Evolutionary conservation across 1,140 invertebrate species (phyloP), one percentile per base, ranked within the genome.

Genomic region (Drosophila bocki): DNA sequence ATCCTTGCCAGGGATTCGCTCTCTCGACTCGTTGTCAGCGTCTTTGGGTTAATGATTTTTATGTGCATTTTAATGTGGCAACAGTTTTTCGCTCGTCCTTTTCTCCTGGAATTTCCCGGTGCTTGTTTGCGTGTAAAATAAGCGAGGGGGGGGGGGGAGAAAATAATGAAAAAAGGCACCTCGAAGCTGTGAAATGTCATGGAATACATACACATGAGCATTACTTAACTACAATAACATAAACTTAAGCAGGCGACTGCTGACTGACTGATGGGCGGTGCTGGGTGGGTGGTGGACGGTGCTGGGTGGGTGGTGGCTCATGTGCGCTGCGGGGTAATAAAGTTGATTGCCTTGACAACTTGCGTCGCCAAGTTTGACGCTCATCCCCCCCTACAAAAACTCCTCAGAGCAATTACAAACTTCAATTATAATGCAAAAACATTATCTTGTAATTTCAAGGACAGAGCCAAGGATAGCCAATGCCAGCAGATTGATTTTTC

Each of bases 21-120:
- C 5, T 9, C 26, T 15, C 64, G 8, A 19, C 68, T 48, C 53
- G 70, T 72, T 72, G 70, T 72, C 70, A 72, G 45, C 53, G 37
- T 72, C 70, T 72, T 70, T 78, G 64, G 75, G 75, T 78, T 78
- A 78, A 78, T 78, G 75, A 78, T 78, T 78, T 78, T 78, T 70
- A 78, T 78, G 75, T 78, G 75, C 75, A 78, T 78, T 78, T 78
- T 78, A 78, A 78, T 78, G 75, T 63, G 75, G 42, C 63, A 77
- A 77, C 75, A 77, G 74, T 77, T 77, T 77, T 61, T 42, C 54
- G 26, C 44, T 13, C 39, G 22, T 22, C n/a, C 50, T 8, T 33
- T 45, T 45, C 26, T 29, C 56, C 3, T 8, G 41, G 11, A 26
- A 17, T 44, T 35, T 17, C 26, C 61, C 17, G 35, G 8, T 26